Base-by-base conservation (phyloP, 2,113 vertebrate genomes). In the Antechinus flavipes region DNA sequence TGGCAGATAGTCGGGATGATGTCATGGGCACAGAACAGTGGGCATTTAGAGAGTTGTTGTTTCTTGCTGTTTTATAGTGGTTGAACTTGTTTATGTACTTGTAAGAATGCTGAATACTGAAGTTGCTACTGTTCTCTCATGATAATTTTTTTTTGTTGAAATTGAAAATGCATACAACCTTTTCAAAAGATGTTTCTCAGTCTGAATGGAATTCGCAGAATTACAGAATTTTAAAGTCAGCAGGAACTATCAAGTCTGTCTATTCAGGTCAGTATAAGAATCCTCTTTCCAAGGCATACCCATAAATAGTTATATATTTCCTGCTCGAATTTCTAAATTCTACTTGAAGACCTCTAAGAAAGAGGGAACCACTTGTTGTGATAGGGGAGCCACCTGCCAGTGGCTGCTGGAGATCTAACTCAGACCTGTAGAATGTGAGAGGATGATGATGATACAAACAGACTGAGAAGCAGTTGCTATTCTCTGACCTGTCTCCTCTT, bases 81-180 rank as follows among this genome's bases (percentile, higher is more conserved):
- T 0, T n/a, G 91, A n/a, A 54, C 9, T 53, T 90, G 92, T 95
- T 56, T 90, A 54, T 52, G 3, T 27, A 1, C 23, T 91, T 49
- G 49, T 61, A 24, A 84, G 12, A 49, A 26, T 9, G 4, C 49
- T 0, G 0, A 93, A 22, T 0, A 95, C 76, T 94, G 49, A 95
- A 95, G 5, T 76, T 95, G 30, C 46, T 89, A 47, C 27, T 91
- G 3, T 52, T 93, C 54, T 95, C 42, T 35, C 94, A 25, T 25
- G 23, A 93, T 26, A 89, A 91, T 58, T 68, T 7, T 93, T 30
- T 68, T 89, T 95, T 96, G 30, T 26, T 90, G 58, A 91, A 95
- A 93, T 22, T 84, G 54, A 93, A 90, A 56, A 49, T 54, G 26
- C 19, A 42, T 35, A n/a, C 91, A 89, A 49, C 3, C 94, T 0